Evolutionary conservation across 2,113 vertebrate species (phyloP).

Genomic region (Chauna torquata): DNA sequence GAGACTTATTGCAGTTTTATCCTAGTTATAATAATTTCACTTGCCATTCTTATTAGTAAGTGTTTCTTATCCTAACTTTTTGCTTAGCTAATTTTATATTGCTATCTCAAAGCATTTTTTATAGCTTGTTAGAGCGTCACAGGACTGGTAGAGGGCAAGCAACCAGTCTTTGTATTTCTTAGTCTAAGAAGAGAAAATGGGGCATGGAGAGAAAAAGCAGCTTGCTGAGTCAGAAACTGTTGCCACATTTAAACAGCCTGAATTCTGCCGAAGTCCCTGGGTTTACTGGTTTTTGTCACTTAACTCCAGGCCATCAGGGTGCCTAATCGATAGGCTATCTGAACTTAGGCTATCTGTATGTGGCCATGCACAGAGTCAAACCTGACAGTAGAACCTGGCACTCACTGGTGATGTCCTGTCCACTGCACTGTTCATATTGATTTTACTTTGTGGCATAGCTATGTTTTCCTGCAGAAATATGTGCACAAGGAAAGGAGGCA

Average conservation of each 20-base stretch:
- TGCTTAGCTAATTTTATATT: conserved; percentile 19
- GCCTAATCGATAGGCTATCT: not conserved
- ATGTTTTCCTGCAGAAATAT: not conserved
- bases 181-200: conserved; percentile 17
- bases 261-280: not conserved
- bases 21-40: not conserved
- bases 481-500: not conserved
- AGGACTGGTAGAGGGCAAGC: not conserved
- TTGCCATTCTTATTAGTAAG: not conserved
- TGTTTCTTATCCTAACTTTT: not conserved
- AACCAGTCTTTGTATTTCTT: not conserved
- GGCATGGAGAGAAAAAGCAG: not conserved
- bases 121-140: not conserved
- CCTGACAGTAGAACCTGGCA: not conserved
- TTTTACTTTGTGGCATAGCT: not conserved
- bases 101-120: conserved; percentile 2
- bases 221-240: conserved; percentile 33
- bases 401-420: not conserved
- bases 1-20: not conserved
- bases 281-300: not conserved
- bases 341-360: not conserved
- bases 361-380: not conserved
- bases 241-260: not conserved
- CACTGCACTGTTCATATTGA: not conserved
- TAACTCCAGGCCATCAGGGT: not conserved